phyloP scores from a whole-genome alignment of 2,113 vertebrate genomes.

The Pagrus major region DNA sequence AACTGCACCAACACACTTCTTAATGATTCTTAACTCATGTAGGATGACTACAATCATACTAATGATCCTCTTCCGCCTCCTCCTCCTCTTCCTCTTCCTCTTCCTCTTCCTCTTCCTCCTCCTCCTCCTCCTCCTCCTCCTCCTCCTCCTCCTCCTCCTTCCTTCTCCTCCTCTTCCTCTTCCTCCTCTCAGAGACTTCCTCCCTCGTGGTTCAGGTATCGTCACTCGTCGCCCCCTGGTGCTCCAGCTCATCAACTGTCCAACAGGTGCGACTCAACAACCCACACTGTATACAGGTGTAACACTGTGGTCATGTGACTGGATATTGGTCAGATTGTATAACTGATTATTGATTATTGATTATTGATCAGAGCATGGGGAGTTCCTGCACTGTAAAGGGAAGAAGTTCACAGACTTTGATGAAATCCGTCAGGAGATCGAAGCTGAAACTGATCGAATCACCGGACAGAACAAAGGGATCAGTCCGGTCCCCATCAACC shows the following conservation, averaged over 20 bases:
- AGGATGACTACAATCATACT: too few species aligned
- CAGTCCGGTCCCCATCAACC: constrained; percentile 95
- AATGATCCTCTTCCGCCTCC: background rate
- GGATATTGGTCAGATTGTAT: background rate
- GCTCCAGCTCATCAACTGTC: constrained; percentile 92
- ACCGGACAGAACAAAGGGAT: constrained; percentile 98
- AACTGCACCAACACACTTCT: too few species aligned
- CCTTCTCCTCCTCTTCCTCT: too few species aligned
- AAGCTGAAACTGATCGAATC: constrained; percentile 93
- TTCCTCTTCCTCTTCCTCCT: too few species aligned
- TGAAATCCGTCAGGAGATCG: constrained; percentile 95
- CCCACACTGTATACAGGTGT: background rate
- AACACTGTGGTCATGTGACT: background rate
- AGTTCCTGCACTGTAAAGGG: constrained; percentile 97
- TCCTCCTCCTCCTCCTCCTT: background rate
- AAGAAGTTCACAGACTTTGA: constrained; percentile 97
- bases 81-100: background rate
- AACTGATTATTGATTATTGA: background rate
- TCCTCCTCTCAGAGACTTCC: constrained; percentile 89
- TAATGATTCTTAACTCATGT: too few species aligned
- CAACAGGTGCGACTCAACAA: constrained; percentile 86
- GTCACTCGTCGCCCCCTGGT: constrained; percentile 95
- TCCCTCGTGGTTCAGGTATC: constrained; percentile 96
- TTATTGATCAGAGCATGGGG: constrained; percentile 69
- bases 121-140: background rate